Evolutionary conservation across 2,888 invertebrate species (phyloP).

Genomic region (Macropis europaea): DNA sequence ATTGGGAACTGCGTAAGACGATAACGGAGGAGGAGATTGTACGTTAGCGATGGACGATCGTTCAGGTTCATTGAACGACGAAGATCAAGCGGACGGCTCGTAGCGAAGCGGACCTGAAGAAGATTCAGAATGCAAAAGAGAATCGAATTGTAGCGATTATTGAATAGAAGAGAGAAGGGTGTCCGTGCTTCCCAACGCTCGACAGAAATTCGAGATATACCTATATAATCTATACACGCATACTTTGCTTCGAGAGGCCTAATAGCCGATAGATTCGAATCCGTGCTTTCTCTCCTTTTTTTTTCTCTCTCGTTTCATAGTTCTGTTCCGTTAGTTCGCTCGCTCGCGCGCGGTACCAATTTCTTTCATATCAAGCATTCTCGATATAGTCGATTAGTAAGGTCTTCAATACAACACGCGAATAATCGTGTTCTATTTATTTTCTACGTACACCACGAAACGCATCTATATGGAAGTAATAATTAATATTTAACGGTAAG

Average conservation of each 20-base stretch:
- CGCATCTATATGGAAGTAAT: constrained; percentile 56
- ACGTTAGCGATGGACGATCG: too few relatives aligned
- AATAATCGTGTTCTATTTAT: constrained; percentile 45
- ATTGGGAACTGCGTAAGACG: too few relatives aligned
- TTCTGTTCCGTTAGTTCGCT: constrained; percentile 6
- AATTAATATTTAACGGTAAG: constrained; percentile 55
- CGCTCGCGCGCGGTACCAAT: neutral
- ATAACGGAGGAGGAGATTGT: too few relatives aligned
- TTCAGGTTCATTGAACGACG: too few relatives aligned
- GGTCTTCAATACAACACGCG: constrained; percentile 10
- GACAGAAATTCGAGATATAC: constrained; percentile 29
- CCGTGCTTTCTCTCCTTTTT: constrained; percentile 40
- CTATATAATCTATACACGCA: constrained; percentile 41
- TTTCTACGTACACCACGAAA: constrained; percentile 45
- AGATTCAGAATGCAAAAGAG: too few relatives aligned
- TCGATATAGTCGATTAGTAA: constrained; percentile 15
- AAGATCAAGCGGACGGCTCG: too few relatives aligned
- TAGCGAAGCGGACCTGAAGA: too few relatives aligned
- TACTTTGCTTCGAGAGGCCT: constrained; percentile 60
- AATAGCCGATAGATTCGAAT: constrained; percentile 54
- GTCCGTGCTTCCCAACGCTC: constrained; percentile 19
- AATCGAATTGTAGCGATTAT: neutral
- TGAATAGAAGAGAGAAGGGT: neutral
- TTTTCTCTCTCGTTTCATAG: neutral
- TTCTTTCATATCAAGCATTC: constrained; percentile 8